A percentile compares a stretch with the other conserved stretches of the same genome.
Conservation (phyloP, 2,888 invertebrate genomes). For the Lumbricus terrestris region DNA sequence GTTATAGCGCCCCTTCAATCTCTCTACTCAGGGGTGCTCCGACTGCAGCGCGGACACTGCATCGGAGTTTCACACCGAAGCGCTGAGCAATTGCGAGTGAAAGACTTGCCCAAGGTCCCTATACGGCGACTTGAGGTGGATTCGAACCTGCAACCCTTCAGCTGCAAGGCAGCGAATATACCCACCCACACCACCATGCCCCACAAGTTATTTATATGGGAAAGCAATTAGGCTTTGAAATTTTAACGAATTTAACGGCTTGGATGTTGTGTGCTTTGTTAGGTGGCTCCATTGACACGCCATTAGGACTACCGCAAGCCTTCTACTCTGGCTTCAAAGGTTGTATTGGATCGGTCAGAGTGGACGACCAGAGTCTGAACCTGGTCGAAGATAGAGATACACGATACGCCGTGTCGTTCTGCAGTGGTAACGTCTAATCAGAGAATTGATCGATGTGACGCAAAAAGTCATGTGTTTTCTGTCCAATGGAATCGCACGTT, state of each 20-base stretch:
- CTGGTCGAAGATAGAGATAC: conserved; percentile 38
- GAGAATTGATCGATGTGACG: neutral
- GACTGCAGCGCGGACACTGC: no score
- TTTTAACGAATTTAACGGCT: neutral
- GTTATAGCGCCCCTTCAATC: no score
- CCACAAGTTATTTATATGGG: no score
- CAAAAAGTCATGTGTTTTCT: no score
- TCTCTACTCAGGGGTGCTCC: no score
- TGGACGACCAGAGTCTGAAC: conserved; percentile 54
- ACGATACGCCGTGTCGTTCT: neutral
- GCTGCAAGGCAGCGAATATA: no score
- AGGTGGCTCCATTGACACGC: conserved; percentile 74
- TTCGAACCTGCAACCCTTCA: no score
- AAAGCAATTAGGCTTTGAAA: neutral
- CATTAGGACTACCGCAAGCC: conserved; percentile 70
- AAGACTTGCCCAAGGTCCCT: no score
- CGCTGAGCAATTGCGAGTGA: no score
- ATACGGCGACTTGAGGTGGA: no score
- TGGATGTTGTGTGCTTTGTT: conserved; percentile 22
- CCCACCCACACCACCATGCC: no score
- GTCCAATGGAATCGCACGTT: neutral
- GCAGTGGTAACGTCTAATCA: neutral
- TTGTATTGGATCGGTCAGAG: conserved; percentile 64
- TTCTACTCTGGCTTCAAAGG: conserved; percentile 74
- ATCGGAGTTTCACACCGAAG: no score